Conservation (phyloP, 2,888 invertebrate species). For the Oscheius sp. region DNA sequence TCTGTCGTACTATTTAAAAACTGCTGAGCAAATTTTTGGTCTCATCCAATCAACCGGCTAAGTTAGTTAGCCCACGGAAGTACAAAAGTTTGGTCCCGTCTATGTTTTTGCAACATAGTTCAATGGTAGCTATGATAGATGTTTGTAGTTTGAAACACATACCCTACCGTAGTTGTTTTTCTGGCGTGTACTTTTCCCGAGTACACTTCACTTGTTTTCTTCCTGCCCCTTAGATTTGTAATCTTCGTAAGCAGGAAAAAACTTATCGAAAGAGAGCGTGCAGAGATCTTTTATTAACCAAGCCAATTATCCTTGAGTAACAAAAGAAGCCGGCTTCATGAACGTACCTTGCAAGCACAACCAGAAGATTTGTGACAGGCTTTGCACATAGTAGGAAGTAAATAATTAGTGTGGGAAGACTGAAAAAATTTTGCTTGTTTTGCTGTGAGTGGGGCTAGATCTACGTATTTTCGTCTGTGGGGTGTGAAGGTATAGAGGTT, state of each 20-base stretch:
- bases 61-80: no score
- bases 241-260: constrained; percentile 1
- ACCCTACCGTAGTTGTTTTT: neutral
- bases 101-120: no score
- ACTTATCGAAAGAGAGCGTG: neutral
- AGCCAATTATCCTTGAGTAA: no score
- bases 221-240: neutral
- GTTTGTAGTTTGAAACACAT: neutral
- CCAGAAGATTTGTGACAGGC: constrained; percentile 25
- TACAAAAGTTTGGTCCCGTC: no score
- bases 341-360: constrained; percentile 34
- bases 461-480: neutral
- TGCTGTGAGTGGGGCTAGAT: neutral
- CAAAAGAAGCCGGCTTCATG: no score
- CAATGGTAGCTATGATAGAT: no score
- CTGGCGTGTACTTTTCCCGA: neutral
- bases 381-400: constrained; percentile 17
- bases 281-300: no score
- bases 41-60: no score
- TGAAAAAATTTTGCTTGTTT: constrained; percentile 1
- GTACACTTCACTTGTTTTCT: neutral
- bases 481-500: constrained; percentile 5
- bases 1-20: no score
- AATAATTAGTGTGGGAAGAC: constrained; percentile 22
- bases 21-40: no score